These are phyloP conservation scores for Myiagra hebetior DNA, from an alignment of 2,113 vertebrate genomes.

Conservation along the genomic window DNA sequence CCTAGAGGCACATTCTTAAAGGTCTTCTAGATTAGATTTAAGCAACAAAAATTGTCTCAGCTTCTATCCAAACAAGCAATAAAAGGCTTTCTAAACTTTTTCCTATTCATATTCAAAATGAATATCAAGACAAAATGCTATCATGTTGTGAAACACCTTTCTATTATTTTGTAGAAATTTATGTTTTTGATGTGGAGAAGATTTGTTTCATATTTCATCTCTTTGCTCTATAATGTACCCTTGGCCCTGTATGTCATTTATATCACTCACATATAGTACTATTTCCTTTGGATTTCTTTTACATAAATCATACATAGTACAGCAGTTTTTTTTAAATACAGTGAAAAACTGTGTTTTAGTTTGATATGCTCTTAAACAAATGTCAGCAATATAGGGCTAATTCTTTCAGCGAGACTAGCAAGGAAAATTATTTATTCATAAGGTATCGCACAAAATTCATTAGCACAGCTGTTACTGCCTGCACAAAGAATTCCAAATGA, in stretches of 20 bases:
- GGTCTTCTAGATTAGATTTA: neutral
- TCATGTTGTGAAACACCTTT: neutral
- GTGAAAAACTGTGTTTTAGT: neutral
- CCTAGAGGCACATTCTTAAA: neutral
- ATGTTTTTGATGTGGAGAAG: neutral
- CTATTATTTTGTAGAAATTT: neutral
- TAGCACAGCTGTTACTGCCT: constrained; percentile 56
- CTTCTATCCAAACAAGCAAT: neutral
- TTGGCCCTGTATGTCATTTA: neutral
- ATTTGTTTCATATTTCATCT: neutral
- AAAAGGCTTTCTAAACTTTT: neutral
- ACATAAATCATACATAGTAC: neutral
- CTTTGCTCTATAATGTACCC: neutral
- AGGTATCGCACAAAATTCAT: constrained; percentile 47
- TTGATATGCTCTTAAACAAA: neutral
- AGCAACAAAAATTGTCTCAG: neutral
- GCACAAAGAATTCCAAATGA: constrained; percentile 62
- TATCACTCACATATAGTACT: too few relatives aligned
- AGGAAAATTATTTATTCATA: constrained; percentile 59
- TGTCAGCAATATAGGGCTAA: neutral
- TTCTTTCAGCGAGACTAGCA: neutral
- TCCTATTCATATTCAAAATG: neutral
- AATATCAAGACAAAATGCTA: neutral
- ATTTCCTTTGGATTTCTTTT: neutral
- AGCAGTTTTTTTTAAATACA: neutral